Base-by-base conservation (phyloP, 2,797 vertebrate species). In the Phrynocephalus guinanensis region DNA sequence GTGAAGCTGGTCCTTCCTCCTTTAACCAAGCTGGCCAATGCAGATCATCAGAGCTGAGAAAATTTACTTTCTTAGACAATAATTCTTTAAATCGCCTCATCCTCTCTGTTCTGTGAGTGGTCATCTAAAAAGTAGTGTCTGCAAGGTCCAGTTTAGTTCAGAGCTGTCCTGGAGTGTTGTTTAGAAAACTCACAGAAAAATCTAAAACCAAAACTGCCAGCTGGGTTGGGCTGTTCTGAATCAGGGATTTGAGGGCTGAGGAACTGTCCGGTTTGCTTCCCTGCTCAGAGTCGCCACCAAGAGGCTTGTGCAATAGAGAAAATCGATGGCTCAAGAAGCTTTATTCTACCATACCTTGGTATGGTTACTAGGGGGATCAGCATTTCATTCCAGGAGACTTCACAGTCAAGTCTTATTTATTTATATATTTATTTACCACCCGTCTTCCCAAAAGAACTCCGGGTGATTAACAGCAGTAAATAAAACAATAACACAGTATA, bases 161-260 rank as follows among this genome's bases (percentile, higher is more conserved):
- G 16, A 71, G 28, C 22, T 83, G 76, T 38, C 48, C 48, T 3
- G 18, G 52, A 68, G n/a, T 78, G 16, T 38, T 78, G 11, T 70
- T 75, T 68, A 38, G 18, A 67, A 85, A 86, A 50, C 5, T 9
- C 22, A 63, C 60, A 63, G 60, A 63, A 63, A 63, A 63, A n/a
- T 18, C 60, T 15, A 15, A 63, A 63, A 63, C 60, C 60, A 13
- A 75, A 85, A n/a, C 38, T 50, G 52, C 26, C 10, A 72, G n/a
- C 60, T 52, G 1, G 5, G 24, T 60, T 85, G 48, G 76, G 28
- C 1, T 87, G 81, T 78, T 50, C n/a, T 16, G 44, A 75, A 24
- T 85, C 78, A 81, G 56, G 48, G 38, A 3, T 3, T 30, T 68
- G 72, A 88, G 83, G 56, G 44, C 76, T 3, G n/a, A 85, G 83